A percentile compares a stretch with the other conserved stretches of the same genome.
phyloP scores from a whole-genome alignment of 2,797 vertebrate species.

The Mus spretus region DNA sequence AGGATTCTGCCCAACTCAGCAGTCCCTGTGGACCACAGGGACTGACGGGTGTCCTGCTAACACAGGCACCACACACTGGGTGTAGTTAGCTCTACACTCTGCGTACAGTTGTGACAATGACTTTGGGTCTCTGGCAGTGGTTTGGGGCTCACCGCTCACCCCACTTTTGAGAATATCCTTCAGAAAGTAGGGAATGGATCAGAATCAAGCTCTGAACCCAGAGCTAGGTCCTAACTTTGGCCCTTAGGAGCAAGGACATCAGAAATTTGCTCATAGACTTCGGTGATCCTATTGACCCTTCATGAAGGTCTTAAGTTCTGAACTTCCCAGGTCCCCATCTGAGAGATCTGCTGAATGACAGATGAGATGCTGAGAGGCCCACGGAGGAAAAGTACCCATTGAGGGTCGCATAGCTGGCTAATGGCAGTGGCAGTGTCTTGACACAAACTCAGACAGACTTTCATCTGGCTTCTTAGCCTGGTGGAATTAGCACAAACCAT shows the following conservation, averaged over 20 bases:
- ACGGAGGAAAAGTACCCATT: neutral
- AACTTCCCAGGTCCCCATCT: neutral
- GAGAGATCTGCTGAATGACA: neutral
- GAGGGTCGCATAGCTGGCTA: neutral
- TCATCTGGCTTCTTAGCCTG: neutral
- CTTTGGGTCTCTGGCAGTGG: neutral
- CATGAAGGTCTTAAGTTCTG: neutral
- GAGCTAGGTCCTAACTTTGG: neutral
- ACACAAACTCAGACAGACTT: neutral
- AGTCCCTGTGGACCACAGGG: rapidly evolving
- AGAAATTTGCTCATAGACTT: neutral
- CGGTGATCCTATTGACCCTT: neutral
- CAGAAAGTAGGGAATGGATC: neutral
- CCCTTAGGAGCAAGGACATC: too few relatives aligned
- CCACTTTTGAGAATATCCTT: neutral
- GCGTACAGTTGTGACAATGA: neutral
- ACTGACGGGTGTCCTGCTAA: neutral
- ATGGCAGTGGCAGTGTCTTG: neutral
- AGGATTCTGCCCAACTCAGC: neutral
- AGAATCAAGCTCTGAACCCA: neutral
- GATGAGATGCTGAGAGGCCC: neutral
- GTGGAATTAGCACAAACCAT: neutral
- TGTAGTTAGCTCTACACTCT: neutral
- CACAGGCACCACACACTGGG: neutral
- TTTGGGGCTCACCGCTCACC: neutral